phyloP scores from a whole-genome alignment of 2,797 vertebrate species.

The Novumbra hubbsi region DNA sequence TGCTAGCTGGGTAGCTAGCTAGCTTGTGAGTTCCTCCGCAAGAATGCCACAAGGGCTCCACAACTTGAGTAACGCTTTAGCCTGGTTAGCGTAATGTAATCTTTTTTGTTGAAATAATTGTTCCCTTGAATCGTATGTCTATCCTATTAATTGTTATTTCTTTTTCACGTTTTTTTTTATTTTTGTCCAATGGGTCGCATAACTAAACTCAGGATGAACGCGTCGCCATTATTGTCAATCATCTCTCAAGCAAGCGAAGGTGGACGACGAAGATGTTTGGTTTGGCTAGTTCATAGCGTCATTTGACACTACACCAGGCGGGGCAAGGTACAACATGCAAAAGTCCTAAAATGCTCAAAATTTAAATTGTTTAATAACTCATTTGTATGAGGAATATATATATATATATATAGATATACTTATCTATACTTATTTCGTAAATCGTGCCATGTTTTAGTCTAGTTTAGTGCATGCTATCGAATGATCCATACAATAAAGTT shows the following conservation, averaged over 20 bases:
- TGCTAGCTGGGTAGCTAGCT: slow-evolving; percentile 7
- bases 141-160: slow-evolving; percentile 24
- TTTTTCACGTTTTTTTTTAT: slow-evolving; percentile 24
- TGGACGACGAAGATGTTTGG: slow-evolving; percentile 51
- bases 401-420: no score
- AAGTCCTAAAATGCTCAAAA: background rate
- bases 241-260: slow-evolving; percentile 56
- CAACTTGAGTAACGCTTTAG: slow-evolving; percentile 66
- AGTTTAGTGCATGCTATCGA: no score
- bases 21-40: slow-evolving; percentile 44
- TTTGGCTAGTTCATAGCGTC: background rate
- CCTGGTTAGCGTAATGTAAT: slow-evolving; percentile 28
- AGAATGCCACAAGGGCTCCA: slow-evolving; percentile 61
- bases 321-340: background rate
- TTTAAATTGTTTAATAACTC: no score
- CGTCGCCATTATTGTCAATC: slow-evolving; percentile 83
- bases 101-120: slow-evolving; percentile 34
- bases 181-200: slow-evolving; percentile 51
- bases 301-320: background rate
- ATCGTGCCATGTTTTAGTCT: no score
- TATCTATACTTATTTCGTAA: no score
- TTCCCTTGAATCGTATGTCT: slow-evolving; percentile 20
- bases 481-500: no score
- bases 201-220: slow-evolving; percentile 68
- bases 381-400: no score